A percentile compares a stretch with the other conserved stretches of the same genome.
phyloP scores from a whole-genome alignment of 2,888 invertebrate genomes.

The Eurois occulta region DNA sequence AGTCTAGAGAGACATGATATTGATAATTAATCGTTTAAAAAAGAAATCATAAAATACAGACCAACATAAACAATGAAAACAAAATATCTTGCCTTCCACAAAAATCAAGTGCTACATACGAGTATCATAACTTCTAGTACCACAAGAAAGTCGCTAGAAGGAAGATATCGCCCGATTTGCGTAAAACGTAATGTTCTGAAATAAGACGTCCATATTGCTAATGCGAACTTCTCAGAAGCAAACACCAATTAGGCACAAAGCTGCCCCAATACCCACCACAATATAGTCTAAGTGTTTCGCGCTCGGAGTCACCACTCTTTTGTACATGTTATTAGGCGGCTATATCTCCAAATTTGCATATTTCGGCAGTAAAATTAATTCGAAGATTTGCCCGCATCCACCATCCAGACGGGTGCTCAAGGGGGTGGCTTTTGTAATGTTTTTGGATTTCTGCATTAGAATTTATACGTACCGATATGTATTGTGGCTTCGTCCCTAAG shows the following conservation, averaged over 20 bases:
- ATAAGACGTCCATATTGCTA: background rate
- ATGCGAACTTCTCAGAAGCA: conserved; percentile 63
- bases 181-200: background rate
- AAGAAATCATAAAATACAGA: background rate
- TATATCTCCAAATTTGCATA: conserved; percentile 90
- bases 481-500: conserved; percentile 72
- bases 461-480: conserved; percentile 81
- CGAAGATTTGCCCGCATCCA: conserved; percentile 90
- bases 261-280: conserved; percentile 22
- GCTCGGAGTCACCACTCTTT: conserved; percentile 89
- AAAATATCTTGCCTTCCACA: background rate
- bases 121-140: background rate
- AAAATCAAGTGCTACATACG: background rate
- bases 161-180: background rate
- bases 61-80: background rate
- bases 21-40: too few relatives aligned
- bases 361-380: conserved; percentile 91
- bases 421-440: conserved; percentile 77
- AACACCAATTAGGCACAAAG: conserved; percentile 46
- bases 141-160: background rate
- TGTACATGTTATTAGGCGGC: conserved; percentile 90
- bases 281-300: conserved; percentile 77
- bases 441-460: conserved; percentile 88
- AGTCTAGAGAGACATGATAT: background rate
- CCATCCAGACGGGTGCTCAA: conserved; percentile 80